Evolutionary conservation across 2,888 invertebrate genomes (phyloP).

Genomic region (Drosophila prostipennis): DNA sequence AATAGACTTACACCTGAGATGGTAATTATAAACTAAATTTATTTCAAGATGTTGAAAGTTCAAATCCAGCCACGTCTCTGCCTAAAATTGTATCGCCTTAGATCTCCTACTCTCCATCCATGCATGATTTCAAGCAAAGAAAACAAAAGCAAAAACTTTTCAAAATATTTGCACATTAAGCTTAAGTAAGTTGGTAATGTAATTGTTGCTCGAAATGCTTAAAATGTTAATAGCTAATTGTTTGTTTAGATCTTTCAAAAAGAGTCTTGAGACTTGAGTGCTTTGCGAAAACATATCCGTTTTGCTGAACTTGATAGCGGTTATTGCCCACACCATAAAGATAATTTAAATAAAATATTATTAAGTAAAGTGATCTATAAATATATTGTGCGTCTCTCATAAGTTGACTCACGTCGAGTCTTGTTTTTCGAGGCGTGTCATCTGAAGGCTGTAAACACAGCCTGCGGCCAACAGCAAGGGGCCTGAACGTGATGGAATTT

Average conservation of each 20-base stretch:
- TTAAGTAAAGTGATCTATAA: conserved; percentile 60
- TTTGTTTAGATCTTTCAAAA: conserved; percentile 61
- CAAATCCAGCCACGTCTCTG: conserved; percentile 12
- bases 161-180: conserved; percentile 73
- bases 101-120: conserved; percentile 30
- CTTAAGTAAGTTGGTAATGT: conserved; percentile 40
- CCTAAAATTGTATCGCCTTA: not conserved
- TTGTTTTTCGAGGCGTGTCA: conserved; percentile 53
- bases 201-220: conserved; percentile 44
- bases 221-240: conserved; percentile 74
- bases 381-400: conserved; percentile 36
- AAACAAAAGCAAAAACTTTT: conserved; percentile 30
- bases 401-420: conserved; percentile 20
- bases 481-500: conserved; percentile 41
- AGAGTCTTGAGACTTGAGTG: conserved; percentile 41
- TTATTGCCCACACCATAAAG: conserved; percentile 62
- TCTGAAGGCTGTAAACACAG: conserved; percentile 30
- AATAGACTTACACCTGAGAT: not conserved
- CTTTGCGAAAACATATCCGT: conserved; percentile 45
- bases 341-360: conserved; percentile 40
- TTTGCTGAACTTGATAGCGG: conserved; percentile 65
- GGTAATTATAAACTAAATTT: not conserved
- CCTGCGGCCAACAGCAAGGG: conserved; percentile 25
- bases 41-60: not conserved
- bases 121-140: conserved; percentile 37